Percentiles rank a stretch among this genome's conserved stretches.
Conservation (phyloP, 2,797 vertebrate genomes). For the Aselliscus stoliczkanus region DNA sequence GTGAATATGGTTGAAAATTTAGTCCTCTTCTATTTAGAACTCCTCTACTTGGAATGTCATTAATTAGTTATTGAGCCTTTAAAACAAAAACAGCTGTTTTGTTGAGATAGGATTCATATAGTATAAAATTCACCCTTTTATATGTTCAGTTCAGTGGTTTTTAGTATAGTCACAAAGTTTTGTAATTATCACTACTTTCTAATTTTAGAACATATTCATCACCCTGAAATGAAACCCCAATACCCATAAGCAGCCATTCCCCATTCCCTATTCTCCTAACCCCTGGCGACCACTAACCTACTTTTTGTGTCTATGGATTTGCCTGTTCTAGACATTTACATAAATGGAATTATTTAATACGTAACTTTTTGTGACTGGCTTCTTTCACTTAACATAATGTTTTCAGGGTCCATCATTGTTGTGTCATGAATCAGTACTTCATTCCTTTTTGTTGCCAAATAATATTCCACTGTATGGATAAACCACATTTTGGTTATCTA, state of each 20-base stretch:
- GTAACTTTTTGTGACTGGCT: background rate
- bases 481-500: background rate
- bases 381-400: background rate
- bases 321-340: background rate
- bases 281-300: background rate
- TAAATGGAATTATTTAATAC: background rate
- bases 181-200: background rate
- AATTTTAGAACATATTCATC: background rate
- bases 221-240: background rate
- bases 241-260: background rate
- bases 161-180: background rate
- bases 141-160: background rate
- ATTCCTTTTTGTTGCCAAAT: slow-evolving; percentile 2
- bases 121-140: background rate
- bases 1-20: background rate
- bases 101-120: background rate
- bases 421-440: background rate
- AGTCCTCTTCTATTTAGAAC: background rate
- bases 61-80: background rate
- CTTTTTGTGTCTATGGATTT: background rate
- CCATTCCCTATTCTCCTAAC: no score
- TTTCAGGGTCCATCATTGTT: background rate
- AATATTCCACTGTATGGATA: background rate
- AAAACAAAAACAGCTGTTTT: background rate
- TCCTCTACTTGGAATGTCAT: background rate